Evolutionary conservation across 2,888 invertebrate species (phyloP).

Genomic region (Ornithoptera alexandrae): DNA sequence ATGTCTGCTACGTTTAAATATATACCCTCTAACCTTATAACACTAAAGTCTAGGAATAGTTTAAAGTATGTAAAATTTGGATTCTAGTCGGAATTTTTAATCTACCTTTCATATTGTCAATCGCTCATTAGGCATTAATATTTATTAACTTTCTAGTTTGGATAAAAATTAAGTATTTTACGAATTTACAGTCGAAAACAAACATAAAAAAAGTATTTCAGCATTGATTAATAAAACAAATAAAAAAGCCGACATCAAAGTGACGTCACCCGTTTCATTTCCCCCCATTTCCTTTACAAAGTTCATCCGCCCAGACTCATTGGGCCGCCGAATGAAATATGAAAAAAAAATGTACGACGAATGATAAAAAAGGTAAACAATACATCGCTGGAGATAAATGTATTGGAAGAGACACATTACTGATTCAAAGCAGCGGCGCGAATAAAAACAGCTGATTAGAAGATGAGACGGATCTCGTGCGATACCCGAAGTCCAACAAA

Average conservation of each 20-base stretch:
- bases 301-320: slow-evolving; percentile 37
- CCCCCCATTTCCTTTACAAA: slow-evolving; percentile 48
- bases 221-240: slow-evolving; percentile 50
- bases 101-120: too few relatives aligned
- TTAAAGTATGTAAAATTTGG: too few relatives aligned
- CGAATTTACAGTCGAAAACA: slow-evolving; percentile 27
- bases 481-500: slow-evolving; percentile 45
- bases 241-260: slow-evolving; percentile 50
- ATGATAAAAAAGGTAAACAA: slow-evolving; percentile 35
- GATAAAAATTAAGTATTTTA: not conserved
- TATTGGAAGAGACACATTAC: slow-evolving; percentile 47
- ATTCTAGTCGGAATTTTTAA: too few relatives aligned
- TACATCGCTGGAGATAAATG: slow-evolving; percentile 37
- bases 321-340: slow-evolving; percentile 32
- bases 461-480: slow-evolving; percentile 40
- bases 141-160: not conserved
- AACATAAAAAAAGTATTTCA: slow-evolving; percentile 33
- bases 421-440: slow-evolving; percentile 43
- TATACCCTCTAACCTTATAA: too few relatives aligned
- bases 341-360: slow-evolving; percentile 30
- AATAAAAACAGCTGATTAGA: slow-evolving; percentile 44
- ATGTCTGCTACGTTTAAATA: too few relatives aligned
- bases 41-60: too few relatives aligned
- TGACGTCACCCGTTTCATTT: slow-evolving; percentile 49
- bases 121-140: too few relatives aligned